These are phyloP conservation scores for Hemaris fuciformis DNA, from an alignment of 2,888 invertebrate genomes.

Conservation along the genomic window DNA sequence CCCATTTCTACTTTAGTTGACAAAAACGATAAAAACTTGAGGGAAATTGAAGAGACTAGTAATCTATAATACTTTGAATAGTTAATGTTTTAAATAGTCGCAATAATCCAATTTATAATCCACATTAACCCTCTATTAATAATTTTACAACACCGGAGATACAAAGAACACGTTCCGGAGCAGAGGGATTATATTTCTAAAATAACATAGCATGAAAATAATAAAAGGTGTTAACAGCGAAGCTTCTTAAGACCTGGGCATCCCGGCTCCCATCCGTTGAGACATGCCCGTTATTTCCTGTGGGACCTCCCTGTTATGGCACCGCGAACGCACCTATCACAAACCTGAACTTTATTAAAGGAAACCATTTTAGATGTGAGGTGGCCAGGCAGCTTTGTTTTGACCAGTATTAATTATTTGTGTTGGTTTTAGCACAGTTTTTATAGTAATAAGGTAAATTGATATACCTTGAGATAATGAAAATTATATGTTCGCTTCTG, in stretches of 20 bases:
- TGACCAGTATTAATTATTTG: too few relatives aligned
- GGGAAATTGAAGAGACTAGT: too few relatives aligned
- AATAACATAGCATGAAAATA: conserved; percentile 55
- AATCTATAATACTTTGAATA: too few relatives aligned
- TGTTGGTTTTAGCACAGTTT: too few relatives aligned
- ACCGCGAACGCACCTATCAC: conserved; percentile 57
- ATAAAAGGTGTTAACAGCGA: conserved; percentile 49
- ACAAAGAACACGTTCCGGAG: not conserved
- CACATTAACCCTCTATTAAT: not conserved
- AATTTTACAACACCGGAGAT: not conserved
- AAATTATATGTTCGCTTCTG: too few relatives aligned
- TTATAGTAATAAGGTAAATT: too few relatives aligned
- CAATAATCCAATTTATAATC: too few relatives aligned
- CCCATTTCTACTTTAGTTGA: too few relatives aligned
- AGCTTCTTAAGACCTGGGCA: conserved; percentile 23
- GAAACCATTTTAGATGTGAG: conserved; percentile 47
- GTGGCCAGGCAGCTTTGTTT: conserved; percentile 5
- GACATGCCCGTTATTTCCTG: conserved; percentile 66
- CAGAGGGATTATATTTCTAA: conserved; percentile 26
- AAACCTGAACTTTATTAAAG: conserved; percentile 56
- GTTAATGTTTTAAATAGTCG: too few relatives aligned
- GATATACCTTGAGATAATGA: too few relatives aligned
- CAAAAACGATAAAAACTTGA: too few relatives aligned
- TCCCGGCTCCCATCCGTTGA: conserved; percentile 32
- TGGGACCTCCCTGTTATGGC: conserved; percentile 54